Evolutionary conservation across 2,113 vertebrate species (phyloP).

Genomic region (Petaurus breviceps): DNA sequence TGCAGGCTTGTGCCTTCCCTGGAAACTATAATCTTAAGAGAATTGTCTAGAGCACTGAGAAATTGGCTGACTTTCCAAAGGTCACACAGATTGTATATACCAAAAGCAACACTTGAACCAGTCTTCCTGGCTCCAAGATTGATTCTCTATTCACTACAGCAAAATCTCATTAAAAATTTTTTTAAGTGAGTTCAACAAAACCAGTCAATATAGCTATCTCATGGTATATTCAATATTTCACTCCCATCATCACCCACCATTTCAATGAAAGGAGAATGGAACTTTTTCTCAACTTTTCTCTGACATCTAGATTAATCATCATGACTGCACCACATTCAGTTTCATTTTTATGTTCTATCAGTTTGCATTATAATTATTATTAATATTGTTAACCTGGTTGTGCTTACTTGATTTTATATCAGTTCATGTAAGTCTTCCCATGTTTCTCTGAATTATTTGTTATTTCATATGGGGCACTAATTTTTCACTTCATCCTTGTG

Average conservation of each 20-base stretch:
- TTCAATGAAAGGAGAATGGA: not conserved
- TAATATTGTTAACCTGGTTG: not conserved
- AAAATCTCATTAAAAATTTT: not conserved
- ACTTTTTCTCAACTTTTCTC: not conserved
- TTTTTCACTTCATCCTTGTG: not conserved
- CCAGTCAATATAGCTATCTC: not conserved
- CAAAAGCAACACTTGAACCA: not conserved
- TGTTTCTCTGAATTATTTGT: not conserved
- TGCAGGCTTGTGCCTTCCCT: not conserved
- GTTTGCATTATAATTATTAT: not conserved
- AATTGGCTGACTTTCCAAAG: not conserved
- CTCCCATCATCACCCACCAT: not conserved
- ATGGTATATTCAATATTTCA: not conserved
- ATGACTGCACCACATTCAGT: not conserved
- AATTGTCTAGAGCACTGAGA: not conserved
- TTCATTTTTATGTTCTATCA: not conserved
- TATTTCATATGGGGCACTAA: not conserved
- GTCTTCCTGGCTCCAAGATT: not conserved
- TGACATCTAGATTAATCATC: not conserved
- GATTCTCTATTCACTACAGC: not conserved
- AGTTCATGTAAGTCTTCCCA: not conserved
- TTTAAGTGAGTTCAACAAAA: not conserved
- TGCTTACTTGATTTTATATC: not conserved
- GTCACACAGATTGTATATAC: not conserved
- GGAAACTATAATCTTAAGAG: not conserved